Evolutionary conservation across 1,140 invertebrate genomes (phyloP).

Genomic region (Carcinoscorpius rotundicauda): DNA sequence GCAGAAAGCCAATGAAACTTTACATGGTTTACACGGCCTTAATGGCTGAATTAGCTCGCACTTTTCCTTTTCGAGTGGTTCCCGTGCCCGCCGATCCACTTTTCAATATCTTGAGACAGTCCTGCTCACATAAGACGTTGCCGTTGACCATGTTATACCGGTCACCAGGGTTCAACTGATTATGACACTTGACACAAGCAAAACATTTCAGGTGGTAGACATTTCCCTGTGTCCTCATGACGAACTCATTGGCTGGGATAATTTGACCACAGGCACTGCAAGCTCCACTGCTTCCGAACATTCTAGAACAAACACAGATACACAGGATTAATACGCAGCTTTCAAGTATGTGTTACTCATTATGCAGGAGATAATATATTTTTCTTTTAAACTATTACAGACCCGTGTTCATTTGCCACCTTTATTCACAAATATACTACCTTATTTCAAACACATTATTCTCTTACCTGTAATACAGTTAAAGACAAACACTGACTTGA

Average conservation of each 20-base stretch:
- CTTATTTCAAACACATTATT: no score
- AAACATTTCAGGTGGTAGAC: conserved; percentile 93
- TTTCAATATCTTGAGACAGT: conserved; percentile 82
- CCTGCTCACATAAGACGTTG: conserved; percentile 75
- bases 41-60: conserved; percentile 20
- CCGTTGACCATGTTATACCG: conserved; percentile 77
- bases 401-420: no score
- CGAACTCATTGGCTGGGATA: conserved; percentile 80
- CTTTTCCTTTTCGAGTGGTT: conserved; percentile 19
- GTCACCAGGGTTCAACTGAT: conserved; percentile 72
- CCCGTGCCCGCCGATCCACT: conserved; percentile 12
- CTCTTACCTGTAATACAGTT: no score
- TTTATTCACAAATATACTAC: no score
- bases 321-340: no score
- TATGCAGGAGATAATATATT: no score
- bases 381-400: no score
- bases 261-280: conserved; percentile 77
- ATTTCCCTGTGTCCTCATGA: conserved; percentile 54
- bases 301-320: conserved; percentile 44
- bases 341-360: no score
- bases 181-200: conserved; percentile 78
- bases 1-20: no score
- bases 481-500: no score
- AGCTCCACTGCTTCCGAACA: conserved; percentile 72
- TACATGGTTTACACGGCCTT: conserved; percentile 4